Base-by-base conservation (phyloP, 2,113 vertebrate genomes). In the Meleagris gallopavo region DNA sequence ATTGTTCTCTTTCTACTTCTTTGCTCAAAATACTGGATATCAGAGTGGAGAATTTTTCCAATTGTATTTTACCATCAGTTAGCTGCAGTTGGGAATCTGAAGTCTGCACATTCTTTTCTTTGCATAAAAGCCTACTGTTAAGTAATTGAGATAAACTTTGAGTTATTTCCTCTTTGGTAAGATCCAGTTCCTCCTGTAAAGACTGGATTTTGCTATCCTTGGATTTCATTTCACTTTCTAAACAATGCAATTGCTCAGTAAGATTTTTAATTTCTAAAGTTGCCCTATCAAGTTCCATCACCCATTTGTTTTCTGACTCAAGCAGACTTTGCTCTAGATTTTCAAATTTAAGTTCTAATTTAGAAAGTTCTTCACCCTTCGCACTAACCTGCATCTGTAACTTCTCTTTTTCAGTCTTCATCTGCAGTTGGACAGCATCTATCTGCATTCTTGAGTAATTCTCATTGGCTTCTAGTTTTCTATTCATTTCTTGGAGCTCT, bases 321-420 rank as follows among this genome's bases (percentile, higher is more conserved):
- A 98, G 97, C 6, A 99, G 97, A 89, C 87, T 97, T 54, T 97
- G 97, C 55, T 98, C 98, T 97, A 98, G 72, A 90, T 96, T 98
- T 64, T 97, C 77, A 96, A 97, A 61, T 90, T 97, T 98, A 91
- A 97, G 93, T 91, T 97, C 97, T 91, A 98, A 97, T 80, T 91
- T 91, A 95, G 76, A 96, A 74, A 98, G 90, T 69, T 98, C 98
- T 97, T 97, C 96, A 87, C 97, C 95, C 97, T 98, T 98, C 77
- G 88, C 98, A 99, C 99, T 98, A 98, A 99, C 99, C 99, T 99
- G 95, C 78, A 96, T 97, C 96, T 98, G 98, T 40, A 98, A 98
- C 92, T 95, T 98, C 92, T 98, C 97, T 91, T 96, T 98, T 96
- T 98, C 98, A 24, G 94, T 97, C 96, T 95, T 95, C 97, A 97